Evolutionary conservation across 1,140 invertebrate species (phyloP).

Genomic region (Homalodisca vitripennis): DNA sequence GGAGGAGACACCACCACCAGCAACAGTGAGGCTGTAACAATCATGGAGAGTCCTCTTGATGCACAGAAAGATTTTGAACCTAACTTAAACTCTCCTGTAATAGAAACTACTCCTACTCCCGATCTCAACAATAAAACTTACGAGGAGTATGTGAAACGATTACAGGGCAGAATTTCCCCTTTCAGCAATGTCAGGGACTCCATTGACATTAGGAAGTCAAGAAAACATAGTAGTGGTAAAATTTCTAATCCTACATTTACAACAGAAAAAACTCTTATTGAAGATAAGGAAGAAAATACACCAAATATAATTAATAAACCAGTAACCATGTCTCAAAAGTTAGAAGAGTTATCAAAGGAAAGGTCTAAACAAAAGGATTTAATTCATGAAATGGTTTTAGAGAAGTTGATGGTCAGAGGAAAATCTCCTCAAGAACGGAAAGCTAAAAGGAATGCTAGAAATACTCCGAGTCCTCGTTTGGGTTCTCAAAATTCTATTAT

Average conservation of each 20-base stretch:
- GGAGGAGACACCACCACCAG: constrained; percentile 43
- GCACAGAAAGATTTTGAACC: constrained; percentile 13
- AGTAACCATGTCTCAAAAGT: constrained; percentile 48
- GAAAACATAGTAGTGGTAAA: constrained; percentile 38
- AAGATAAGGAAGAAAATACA: constrained; percentile 15
- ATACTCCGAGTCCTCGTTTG: constrained; percentile 39
- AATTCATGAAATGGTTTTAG: constrained; percentile 75
- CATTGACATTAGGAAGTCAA: constrained; percentile 65
- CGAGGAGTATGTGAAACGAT: constrained; percentile 62
- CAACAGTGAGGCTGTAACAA: constrained; percentile 43
- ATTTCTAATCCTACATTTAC: constrained; percentile 21
- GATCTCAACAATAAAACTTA: constrained; percentile 47
- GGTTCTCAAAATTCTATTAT: constrained; percentile 33
- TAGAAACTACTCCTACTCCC: constrained; percentile 4
- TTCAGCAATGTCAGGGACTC: constrained; percentile 70
- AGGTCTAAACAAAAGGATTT: constrained; percentile 67
- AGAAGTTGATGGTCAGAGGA: constrained; percentile 68
- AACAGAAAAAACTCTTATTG: constrained; percentile 21
- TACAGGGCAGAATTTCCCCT: constrained; percentile 68
- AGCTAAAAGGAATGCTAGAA: constrained; percentile 49
- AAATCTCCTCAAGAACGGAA: constrained; percentile 62
- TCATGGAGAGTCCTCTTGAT: constrained; percentile 41
- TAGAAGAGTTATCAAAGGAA: constrained; percentile 65
- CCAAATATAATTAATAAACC: constrained; percentile 7
- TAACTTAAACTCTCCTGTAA: constrained; percentile 20